Conservation (phyloP, 2,888 invertebrate species). For the Xiphydria camelus region DNA sequence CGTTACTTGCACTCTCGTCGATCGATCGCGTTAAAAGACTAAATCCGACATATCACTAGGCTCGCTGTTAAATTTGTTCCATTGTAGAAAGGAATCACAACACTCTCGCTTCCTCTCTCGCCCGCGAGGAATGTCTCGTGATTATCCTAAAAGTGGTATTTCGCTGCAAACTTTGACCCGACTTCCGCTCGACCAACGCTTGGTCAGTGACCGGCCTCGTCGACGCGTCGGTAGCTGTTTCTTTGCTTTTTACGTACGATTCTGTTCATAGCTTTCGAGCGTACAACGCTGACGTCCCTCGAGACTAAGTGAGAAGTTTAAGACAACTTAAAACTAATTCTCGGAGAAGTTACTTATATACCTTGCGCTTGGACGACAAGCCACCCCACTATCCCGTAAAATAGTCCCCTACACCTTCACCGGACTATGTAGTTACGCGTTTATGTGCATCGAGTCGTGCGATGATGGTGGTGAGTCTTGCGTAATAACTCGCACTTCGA, state of each 20-base stretch:
- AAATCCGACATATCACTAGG: no score
- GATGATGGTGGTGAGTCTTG: slow-evolving; percentile 9
- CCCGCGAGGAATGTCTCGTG: no score
- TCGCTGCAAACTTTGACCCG: no score
- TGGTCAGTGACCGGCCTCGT: no score
- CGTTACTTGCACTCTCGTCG: not conserved
- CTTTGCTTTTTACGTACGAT: slow-evolving; percentile 12
- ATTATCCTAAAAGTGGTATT: no score
- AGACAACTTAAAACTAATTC: slow-evolving; percentile 7
- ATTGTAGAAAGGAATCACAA: no score
- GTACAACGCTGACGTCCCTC: slow-evolving; percentile 7
- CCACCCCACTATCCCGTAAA: slow-evolving; percentile 32
- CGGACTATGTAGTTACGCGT: slow-evolving; percentile 2
- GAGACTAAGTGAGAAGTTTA: slow-evolving; percentile 12
- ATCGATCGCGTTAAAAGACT: no score
- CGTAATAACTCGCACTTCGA: slow-evolving; percentile 12
- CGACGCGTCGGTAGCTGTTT: not conserved
- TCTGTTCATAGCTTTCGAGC: slow-evolving; percentile 12
- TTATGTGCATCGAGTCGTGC: not conserved
- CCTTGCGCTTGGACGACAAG: slow-evolving; percentile 8
- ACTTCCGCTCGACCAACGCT: no score
- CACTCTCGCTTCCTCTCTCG: no score
- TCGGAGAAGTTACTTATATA: slow-evolving; percentile 16
- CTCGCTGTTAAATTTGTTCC: no score
- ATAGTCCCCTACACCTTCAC: slow-evolving; percentile 28